A percentile compares a stretch with the other conserved stretches of the same genome.
These are phyloP conservation scores for Magallana nippona DNA, from an alignment of 2,888 invertebrate genomes.

Conservation along the genomic window DNA sequence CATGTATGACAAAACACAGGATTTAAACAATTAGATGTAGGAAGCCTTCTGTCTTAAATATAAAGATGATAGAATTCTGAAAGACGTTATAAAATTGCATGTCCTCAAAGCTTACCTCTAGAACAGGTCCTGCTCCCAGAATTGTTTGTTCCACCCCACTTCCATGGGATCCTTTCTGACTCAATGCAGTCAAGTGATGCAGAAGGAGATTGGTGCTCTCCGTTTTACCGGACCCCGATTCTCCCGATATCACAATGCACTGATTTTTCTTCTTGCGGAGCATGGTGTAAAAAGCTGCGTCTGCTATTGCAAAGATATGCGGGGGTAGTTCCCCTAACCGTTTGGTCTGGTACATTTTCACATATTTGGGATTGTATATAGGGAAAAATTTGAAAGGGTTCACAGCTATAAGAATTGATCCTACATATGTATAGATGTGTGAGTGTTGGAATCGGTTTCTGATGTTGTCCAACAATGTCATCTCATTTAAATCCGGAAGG, in stretches of 20 bases:
- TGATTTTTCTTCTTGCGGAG: constrained; percentile 92
- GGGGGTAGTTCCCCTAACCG: constrained; percentile 95
- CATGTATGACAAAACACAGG: too few species aligned
- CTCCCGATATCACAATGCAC: constrained; percentile 97
- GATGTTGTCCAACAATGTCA: constrained; percentile 94
- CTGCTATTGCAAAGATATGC: constrained; percentile 97
- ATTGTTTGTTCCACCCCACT: constrained; percentile 98
- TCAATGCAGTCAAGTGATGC: constrained; percentile 95
- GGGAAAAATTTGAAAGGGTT: constrained; percentile 95
- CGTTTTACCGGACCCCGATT: constrained; percentile 97
- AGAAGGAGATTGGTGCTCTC: constrained; percentile 97
- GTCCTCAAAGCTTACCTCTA: constrained; percentile 84
- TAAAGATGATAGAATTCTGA: too few species aligned
- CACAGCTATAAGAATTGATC: constrained; percentile 95
- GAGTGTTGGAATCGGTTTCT: constrained; percentile 91
- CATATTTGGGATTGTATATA: constrained; percentile 98
- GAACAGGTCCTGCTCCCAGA: constrained; percentile 95
- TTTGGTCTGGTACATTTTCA: constrained; percentile 95
- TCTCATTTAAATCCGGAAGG: constrained; percentile 95
- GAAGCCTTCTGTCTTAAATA: too few species aligned
- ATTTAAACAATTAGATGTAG: too few species aligned
- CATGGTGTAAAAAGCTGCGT: constrained; percentile 96
- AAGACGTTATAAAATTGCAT: too few species aligned
- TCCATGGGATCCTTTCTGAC: constrained; percentile 91
- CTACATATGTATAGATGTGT: constrained; percentile 97